Evolutionary conservation across 2,888 invertebrate species (phyloP), one percentile per base, ranked within the genome.

Genomic region (Lasioglossum lativentre): DNA sequence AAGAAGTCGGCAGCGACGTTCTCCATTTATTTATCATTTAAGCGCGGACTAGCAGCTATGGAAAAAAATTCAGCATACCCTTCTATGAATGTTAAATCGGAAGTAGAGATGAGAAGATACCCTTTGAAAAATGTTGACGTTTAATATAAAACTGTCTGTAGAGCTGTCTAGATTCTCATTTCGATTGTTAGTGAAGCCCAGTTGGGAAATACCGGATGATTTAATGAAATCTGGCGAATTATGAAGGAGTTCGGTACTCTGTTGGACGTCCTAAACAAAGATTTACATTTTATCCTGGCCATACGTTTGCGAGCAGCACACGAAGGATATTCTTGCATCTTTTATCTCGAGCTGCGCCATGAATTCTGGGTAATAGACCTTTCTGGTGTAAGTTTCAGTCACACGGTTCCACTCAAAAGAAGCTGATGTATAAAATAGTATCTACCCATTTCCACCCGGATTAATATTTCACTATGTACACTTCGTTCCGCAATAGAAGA

Each of bases 261-360:
- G 42, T 70, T 66, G 66, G 63, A 47, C n/a, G 63, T 63, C 52
- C 42, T 63, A 52, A 63, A 76, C 73, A 84, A 72, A 74, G 77
- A 66, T 78, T 70, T 75, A 81, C 75, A 75, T 66, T 72, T 86
- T 87, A 83, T 81, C 78, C 74, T 40, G 34, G 27, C 38, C 76
- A 68, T 80, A 76, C 83, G 75, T 82, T 80, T 76, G 63, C 80
- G 76, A 72, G 83, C 81, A 76, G 75, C 71, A 87, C 83, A 66
- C 68, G 73, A 68, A 68, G 63, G 75, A 42, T 45, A 72, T 73
- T 77, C 75, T 66, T 79, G 82, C 68, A 85, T 88, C 88, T 88
- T 88, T 88, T 70, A 87, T 88, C 80, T 38, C 16, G 45, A 14
- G 71, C 63, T 47, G 16, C 52, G 19, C 71, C 27, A 71, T 59